These are phyloP conservation scores for Cryptosula pallasiana DNA, from an alignment of 2,888 invertebrate species.

Conservation along the genomic window DNA sequence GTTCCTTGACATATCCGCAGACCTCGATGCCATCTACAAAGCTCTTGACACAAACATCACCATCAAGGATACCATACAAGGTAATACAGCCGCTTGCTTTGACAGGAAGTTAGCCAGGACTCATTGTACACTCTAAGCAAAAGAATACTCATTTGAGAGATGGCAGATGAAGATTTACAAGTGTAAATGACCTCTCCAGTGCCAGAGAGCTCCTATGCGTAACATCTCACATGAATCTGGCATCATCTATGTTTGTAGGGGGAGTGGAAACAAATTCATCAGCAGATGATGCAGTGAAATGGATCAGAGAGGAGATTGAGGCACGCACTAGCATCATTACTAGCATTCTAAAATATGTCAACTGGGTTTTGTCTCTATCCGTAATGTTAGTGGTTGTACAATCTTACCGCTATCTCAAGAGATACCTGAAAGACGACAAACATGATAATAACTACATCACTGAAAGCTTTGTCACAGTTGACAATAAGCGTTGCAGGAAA, in stretches of 20 bases:
- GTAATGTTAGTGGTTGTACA: neutral
- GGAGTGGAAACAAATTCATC: neutral
- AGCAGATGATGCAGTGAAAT: neutral
- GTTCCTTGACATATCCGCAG: neutral
- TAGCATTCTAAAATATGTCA: neutral
- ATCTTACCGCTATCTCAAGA: neutral
- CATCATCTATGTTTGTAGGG: neutral
- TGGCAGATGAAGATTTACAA: too few relatives aligned
- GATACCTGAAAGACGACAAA: slow-evolving; percentile 1
- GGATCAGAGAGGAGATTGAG: neutral
- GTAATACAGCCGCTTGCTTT: too few relatives aligned
- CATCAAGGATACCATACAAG: neutral
- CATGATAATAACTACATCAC: slow-evolving; percentile 21
- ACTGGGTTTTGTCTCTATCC: neutral
- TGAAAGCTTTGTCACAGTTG: slow-evolving; percentile 3
- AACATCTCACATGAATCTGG: too few relatives aligned
- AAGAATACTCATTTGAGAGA: too few relatives aligned
- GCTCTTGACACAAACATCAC: neutral
- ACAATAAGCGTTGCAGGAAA: neutral
- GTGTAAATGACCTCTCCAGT: too few relatives aligned
- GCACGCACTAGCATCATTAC: neutral
- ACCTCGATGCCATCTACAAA: neutral
- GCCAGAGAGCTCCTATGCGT: too few relatives aligned
- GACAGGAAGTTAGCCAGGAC: too few relatives aligned
- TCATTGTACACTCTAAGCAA: too few relatives aligned